Evolutionary conservation across 2,113 vertebrate genomes (phyloP), one percentile per base, ranked within the genome.

Genomic region (Gnathonemus echidnorhynchus): DNA sequence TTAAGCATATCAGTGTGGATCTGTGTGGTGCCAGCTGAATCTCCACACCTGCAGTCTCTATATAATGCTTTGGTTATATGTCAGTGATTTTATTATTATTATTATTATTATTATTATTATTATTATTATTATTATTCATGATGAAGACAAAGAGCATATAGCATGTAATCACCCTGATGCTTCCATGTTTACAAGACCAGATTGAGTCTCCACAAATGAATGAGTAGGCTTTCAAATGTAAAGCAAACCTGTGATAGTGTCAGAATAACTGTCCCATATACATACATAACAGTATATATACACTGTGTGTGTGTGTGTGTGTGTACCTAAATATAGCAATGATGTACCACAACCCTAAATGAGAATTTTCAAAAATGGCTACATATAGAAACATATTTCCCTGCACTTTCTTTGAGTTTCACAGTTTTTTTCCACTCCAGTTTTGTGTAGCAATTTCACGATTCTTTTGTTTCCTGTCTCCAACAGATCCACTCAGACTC

Each of bases 401-500:
- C 17, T 19, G 42, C 13, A 74, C 35, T 39, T 77, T 77, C 13
- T 35, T 80, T 42, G 31, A 80, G 15, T 80, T 19, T 19, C 35
- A 17, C 35, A 17, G 11, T 77, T 42, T 80, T 77, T 5, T 17
- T 2, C 1, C 13, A 42, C 2, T 77, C 31, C 3, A 31, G 31
- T 77, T 35, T 13, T 31, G n/a, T 77, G 70, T 39, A 17, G 7
- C 13, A 1, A 42, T 42, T 80, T 80, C 35, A 42, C 35, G 1
- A 80, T 80, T 42, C 5, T 39, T 66, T n/a, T 62, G 17, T 89
- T 24, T 86, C 80, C n/a, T 89, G 88, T 91, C 66, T 91, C 93
- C 92, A 90, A 70, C 96, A 99, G 98, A 99, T 99, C 93, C 98
- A 99, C 92, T 99, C 98, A 0, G 98, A 99, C 94, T 99, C 98